A percentile compares a stretch with the other conserved stretches of the same genome.
These are phyloP conservation scores for Tetropium fuscum DNA, from an alignment of 2,888 invertebrate genomes.

Conservation along the genomic window DNA sequence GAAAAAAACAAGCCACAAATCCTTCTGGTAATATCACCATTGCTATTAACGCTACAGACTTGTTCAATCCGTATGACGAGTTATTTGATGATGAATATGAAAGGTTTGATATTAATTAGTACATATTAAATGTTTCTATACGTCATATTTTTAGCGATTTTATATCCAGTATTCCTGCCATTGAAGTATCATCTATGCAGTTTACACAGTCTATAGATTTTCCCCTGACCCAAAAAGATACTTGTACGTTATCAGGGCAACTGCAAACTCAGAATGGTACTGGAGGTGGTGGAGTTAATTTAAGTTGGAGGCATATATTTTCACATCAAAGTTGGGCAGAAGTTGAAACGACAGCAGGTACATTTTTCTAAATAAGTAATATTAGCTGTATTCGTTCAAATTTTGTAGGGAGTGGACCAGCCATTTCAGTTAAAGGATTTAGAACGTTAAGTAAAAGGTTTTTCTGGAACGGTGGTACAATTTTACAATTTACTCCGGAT, in stretches of 20 bases:
- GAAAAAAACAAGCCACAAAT: constrained; percentile 90
- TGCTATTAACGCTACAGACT: constrained; percentile 91
- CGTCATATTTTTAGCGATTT: constrained; percentile 41
- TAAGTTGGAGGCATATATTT: constrained; percentile 81
- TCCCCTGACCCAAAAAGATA: constrained; percentile 88
- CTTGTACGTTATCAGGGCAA: constrained; percentile 85
- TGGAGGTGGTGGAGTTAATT: constrained; percentile 82
- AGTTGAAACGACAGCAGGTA: constrained; percentile 84
- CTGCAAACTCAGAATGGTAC: constrained; percentile 90
- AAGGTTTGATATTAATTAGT: constrained; percentile 48
- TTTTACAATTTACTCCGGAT: constrained; percentile 81
- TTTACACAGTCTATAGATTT: constrained; percentile 94
- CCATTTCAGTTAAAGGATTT: constrained; percentile 83
- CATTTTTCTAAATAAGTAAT: constrained; percentile 1
- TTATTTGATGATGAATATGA: constrained; percentile 66
- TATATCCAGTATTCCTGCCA: constrained; percentile 70
- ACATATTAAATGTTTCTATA: neutral
- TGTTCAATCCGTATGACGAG: constrained; percentile 88
- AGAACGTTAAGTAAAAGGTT: constrained; percentile 79
- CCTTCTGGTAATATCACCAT: constrained; percentile 90
- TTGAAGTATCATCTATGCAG: constrained; percentile 94
- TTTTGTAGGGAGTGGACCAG: constrained; percentile 75
- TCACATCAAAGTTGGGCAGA: constrained; percentile 92
- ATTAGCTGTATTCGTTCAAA: neutral
- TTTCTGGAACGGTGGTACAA: constrained; percentile 81